Evolutionary conservation across 1,140 invertebrate species (phyloP).

Genomic region (Bradynema listronoti): DNA sequence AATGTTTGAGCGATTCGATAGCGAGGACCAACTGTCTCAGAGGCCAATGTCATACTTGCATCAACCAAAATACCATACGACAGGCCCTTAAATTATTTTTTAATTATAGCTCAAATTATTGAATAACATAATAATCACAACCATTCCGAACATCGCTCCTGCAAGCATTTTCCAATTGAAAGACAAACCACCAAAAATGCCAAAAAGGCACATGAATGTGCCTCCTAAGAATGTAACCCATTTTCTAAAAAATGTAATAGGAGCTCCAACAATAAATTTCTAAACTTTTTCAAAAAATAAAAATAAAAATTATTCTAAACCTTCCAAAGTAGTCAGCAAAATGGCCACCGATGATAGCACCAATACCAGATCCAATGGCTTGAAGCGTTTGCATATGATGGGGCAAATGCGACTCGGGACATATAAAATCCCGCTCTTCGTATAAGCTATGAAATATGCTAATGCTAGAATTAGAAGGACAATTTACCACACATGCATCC

Average conservation of each 20-base stretch:
- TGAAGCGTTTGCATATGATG: slow-evolving; percentile 46
- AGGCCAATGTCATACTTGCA: slow-evolving; percentile 38
- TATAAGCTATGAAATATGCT: slow-evolving; percentile 34
- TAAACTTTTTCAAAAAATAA: too few species aligned
- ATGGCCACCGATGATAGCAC: slow-evolving; percentile 42
- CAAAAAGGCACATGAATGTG: slow-evolving; percentile 34
- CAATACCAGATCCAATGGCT: slow-evolving; percentile 43
- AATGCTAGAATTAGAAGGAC: slow-evolving; percentile 29
- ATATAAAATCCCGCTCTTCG: slow-evolving; percentile 38
- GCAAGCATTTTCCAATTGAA: slow-evolving; percentile 29
- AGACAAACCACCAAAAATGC: slow-evolving; percentile 36
- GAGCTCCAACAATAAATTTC: too few species aligned
- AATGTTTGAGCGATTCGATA: slow-evolving; percentile 46
- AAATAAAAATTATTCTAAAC: slow-evolving; percentile 6
- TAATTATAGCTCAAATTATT: background rate
- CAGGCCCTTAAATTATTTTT: slow-evolving; percentile 14
- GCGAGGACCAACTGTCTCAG: slow-evolving; percentile 41
- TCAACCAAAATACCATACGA: slow-evolving; percentile 39
- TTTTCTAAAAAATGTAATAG: slow-evolving; percentile 42
- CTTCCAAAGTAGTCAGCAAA: slow-evolving; percentile 40
- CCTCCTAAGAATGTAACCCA: slow-evolving; percentile 41
- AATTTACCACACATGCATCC: slow-evolving; percentile 11
- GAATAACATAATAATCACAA: background rate
- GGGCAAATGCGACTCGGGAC: slow-evolving; percentile 34
- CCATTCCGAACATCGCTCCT: slow-evolving; percentile 45